These are phyloP conservation scores for Bovichtus variegatus DNA, from an alignment of 2,797 vertebrate species.

Conservation along the genomic window DNA sequence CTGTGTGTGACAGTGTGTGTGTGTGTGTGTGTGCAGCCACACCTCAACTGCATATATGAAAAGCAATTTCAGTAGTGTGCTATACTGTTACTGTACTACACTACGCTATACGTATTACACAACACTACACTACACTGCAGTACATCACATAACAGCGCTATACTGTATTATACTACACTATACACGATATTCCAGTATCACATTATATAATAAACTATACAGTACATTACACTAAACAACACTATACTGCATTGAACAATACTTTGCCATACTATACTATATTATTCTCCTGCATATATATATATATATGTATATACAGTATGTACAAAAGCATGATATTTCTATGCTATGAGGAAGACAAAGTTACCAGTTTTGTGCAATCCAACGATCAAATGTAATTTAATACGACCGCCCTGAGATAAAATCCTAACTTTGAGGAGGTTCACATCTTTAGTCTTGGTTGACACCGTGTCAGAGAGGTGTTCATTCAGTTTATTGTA, in stretches of 20 bases:
- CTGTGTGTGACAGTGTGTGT: background rate
- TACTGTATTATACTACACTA: too few species aligned
- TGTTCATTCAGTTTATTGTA: slow-evolving; percentile 13
- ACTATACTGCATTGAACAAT: background rate
- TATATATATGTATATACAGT: background rate
- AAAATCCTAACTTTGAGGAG: background rate
- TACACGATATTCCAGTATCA: too few species aligned
- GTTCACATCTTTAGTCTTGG: background rate
- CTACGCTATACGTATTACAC: background rate
- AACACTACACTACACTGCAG: too few species aligned
- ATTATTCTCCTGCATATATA: background rate
- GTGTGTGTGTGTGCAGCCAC: slow-evolving; percentile 29
- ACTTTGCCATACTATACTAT: background rate
- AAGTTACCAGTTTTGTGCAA: background rate
- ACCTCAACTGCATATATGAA: slow-evolving; percentile 17
- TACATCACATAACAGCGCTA: too few species aligned
- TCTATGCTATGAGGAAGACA: background rate
- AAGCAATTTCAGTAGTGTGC: background rate
- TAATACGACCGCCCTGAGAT: background rate
- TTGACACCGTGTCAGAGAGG: background rate
- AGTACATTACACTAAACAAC: background rate
- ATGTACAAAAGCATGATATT: background rate
- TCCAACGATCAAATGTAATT: background rate
- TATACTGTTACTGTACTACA: background rate
- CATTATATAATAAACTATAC: too few species aligned